Evolutionary conservation across 2,888 invertebrate species (phyloP).

Genomic region (Drosophila tripunctata): DNA sequence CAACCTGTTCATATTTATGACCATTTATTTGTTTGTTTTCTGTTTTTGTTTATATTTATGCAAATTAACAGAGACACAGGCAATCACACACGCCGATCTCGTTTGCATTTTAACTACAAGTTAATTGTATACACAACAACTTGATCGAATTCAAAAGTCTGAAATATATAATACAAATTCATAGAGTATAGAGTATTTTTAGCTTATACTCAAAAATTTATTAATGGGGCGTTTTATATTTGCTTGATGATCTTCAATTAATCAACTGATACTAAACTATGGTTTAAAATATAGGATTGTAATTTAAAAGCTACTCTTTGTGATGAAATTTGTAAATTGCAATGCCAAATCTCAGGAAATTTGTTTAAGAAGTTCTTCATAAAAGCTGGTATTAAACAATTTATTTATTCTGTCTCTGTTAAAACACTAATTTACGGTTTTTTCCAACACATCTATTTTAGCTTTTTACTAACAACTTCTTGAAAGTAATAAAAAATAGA

Average conservation of each 20-base stretch:
- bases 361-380: no score
- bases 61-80: constrained; percentile 22
- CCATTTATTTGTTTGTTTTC: constrained; percentile 21
- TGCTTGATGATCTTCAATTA: neutral
- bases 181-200: neutral
- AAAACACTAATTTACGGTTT: no score
- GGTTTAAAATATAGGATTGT: neutral
- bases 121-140: constrained; percentile 46
- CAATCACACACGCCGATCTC: constrained; percentile 42
- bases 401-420: no score
- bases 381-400: no score
- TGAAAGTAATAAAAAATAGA: no score
- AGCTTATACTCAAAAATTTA: neutral
- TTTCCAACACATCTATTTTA: no score
- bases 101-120: constrained; percentile 50
- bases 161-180: constrained; percentile 8
- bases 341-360: no score
- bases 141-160: constrained; percentile 33
- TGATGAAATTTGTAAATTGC: no score
- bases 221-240: constrained; percentile 38
- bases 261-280: neutral
- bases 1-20: constrained; percentile 36
- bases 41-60: constrained; percentile 26
- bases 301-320: no score
- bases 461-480: no score